phyloP scores from a whole-genome alignment of 2,797 vertebrate species.

The Denticeps clupeoides region DNA sequence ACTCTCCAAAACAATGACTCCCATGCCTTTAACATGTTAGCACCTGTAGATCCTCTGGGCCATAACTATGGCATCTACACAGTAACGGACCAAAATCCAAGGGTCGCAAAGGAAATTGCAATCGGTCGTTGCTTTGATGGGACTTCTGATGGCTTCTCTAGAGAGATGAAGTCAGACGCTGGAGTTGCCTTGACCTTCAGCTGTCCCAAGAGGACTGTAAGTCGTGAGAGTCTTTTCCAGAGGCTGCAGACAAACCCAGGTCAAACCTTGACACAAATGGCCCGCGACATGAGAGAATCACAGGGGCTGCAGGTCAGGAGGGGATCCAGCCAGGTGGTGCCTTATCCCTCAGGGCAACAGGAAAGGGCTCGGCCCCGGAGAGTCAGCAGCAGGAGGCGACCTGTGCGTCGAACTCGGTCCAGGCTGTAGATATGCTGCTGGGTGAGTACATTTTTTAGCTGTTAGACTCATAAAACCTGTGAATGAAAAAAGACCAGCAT shows the following conservation, averaged over 20 bases:
- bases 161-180: slow-evolving; percentile 79
- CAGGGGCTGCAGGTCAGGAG: slow-evolving; percentile 56
- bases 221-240: slow-evolving; percentile 81
- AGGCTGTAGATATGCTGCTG: slow-evolving; percentile 44
- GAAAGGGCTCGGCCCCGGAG: slow-evolving; percentile 48
- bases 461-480: neutral
- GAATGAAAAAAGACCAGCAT: too few species aligned
- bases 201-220: slow-evolving; percentile 73
- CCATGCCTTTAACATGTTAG: slow-evolving; percentile 76
- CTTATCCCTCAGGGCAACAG: slow-evolving; percentile 62
- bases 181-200: slow-evolving; percentile 81
- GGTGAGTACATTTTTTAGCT: slow-evolving; percentile 26
- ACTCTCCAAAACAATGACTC: slow-evolving; percentile 62
- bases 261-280: slow-evolving; percentile 75
- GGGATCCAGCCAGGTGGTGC: slow-evolving; percentile 58
- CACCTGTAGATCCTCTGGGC: slow-evolving; percentile 84
- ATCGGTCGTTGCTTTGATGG: slow-evolving; percentile 96
- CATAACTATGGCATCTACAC: slow-evolving; percentile 98
- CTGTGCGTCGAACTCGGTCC: slow-evolving; percentile 37
- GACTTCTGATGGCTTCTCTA: slow-evolving; percentile 88
- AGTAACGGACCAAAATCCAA: slow-evolving; percentile 90
- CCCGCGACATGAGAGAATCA: slow-evolving; percentile 68
- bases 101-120: slow-evolving; percentile 90
- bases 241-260: slow-evolving; percentile 76
- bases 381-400: slow-evolving; percentile 50